These are phyloP conservation scores for Tachina lurida DNA, from an alignment of 2,888 invertebrate genomes.

Conservation along the genomic window DNA sequence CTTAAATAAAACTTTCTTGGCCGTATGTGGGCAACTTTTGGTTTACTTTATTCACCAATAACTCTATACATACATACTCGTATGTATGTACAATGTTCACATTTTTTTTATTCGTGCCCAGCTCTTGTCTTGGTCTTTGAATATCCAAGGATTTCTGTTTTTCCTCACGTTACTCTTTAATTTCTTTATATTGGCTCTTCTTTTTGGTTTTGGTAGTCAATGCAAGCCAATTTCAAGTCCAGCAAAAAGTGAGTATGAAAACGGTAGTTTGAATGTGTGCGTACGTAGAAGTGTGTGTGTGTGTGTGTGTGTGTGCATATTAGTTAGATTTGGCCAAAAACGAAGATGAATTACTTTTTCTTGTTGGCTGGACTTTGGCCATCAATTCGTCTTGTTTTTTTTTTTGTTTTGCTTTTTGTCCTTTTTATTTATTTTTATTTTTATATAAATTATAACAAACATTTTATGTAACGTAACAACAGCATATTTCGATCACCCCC, in stretches of 20 bases:
- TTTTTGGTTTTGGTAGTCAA: constrained; percentile 25
- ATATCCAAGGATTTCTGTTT: constrained; percentile 42
- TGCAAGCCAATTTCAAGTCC: constrained; percentile 49
- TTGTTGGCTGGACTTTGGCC: constrained; percentile 70
- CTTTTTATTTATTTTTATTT: constrained; percentile 25
- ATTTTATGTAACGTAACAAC: constrained; percentile 49
- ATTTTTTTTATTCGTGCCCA: neutral
- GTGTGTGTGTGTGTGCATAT: constrained; percentile 9
- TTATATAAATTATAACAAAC: constrained; percentile 52
- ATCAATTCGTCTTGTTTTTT: constrained; percentile 61
- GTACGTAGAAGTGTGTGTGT: neutral
- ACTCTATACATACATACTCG: neutral
- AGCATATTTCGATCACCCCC: neutral
- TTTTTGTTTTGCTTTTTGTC: constrained; percentile 12
- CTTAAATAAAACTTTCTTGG: constrained; percentile 55
- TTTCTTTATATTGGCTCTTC: constrained; percentile 13
- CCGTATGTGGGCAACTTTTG: constrained; percentile 69
- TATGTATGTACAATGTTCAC: neutral
- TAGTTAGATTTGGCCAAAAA: constrained; percentile 64
- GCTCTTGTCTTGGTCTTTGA: constrained; percentile 10
- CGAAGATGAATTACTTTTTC: constrained; percentile 72
- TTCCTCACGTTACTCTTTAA: constrained; percentile 38
- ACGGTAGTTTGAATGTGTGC: neutral
- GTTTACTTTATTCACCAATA: constrained; percentile 51
- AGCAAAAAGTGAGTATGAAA: neutral